Evolutionary conservation across 2,888 invertebrate species (phyloP), one percentile per base, ranked within the genome.

Genomic region (Scaptomyza flava): DNA sequence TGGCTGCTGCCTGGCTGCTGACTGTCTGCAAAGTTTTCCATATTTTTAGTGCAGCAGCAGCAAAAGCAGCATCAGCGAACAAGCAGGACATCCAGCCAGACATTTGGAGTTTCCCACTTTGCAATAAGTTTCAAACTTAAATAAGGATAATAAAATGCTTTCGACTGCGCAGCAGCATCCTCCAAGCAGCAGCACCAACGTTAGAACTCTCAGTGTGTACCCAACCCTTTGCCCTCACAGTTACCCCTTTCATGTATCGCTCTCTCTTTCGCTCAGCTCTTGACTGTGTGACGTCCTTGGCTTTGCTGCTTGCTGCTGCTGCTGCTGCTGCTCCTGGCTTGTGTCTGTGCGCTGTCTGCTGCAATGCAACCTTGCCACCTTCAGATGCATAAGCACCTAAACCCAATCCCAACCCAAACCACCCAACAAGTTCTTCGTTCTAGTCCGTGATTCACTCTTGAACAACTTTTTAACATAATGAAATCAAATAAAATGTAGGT

Each of bases 401-500:
- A 2, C 30, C n/a, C n/a, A n/a, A 14, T 4, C 36, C 36, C 14
- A n/a, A n/a, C 30, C 8, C 7, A 11, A 12, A 6, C 31, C 47
- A 31, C 1, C 31, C 57, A 54, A 59, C 72, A 69, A 79, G 74
- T 68, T 73, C 75, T 78, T 60, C 60, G 76, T 75, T 74, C 74
- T 61, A 78, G 78, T 74, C 78, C 77, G 70, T 87, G 78, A 81
- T 83, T 86, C 79, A 87, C 87, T 81, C 90, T 90, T 79, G 80
- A 77, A 79, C 89, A 89, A 89, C 90, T 90, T 89, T 90, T 89
- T 90, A 89, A 90, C 89, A 89, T 90, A 89, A 89, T 89, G 89
- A 90, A 90, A 89, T 89, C 89, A 81, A 88, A 89, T 87, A 87
- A 85, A 88, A 84, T 84, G 84, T 84, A 84, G 89, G 83, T 88